Percentiles rank a stretch among this genome's conserved stretches.
These are phyloP conservation scores for Brachionus rubens DNA, from an alignment of 1,140 invertebrate species.

Conservation along the genomic window DNA sequence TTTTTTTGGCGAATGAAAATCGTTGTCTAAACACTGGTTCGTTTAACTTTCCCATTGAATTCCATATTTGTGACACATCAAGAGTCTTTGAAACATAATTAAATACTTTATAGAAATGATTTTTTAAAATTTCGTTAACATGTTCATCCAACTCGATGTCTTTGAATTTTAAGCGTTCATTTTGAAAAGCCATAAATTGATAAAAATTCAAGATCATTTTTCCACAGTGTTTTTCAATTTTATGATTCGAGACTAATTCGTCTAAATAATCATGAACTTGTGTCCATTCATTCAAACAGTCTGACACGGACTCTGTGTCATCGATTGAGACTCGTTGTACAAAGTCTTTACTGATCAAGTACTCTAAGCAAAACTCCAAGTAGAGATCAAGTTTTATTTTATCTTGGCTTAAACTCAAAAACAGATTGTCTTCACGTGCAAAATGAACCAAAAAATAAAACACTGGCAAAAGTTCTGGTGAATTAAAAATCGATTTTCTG, in stretches of 20 bases:
- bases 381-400: constrained; percentile 4
- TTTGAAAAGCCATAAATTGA: constrained; percentile 13
- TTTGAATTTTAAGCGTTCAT: background rate
- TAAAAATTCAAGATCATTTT: constrained; percentile 10
- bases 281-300: too few relatives aligned
- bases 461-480: constrained; percentile 1
- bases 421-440: background rate
- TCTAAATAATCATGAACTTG: background rate
- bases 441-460: constrained; percentile 13
- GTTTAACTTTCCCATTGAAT: background rate
- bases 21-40: background rate
- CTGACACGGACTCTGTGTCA: background rate
- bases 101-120: constrained; percentile 16
- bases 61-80: background rate
- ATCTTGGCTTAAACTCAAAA: background rate
- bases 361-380: background rate
- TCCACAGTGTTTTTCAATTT: background rate
- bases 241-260: background rate
- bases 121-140: background rate
- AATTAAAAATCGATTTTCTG: background rate
- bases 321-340: background rate
- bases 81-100: background rate
- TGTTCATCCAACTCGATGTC: background rate
- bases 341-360: background rate
- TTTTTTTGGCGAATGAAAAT: background rate